These are phyloP conservation scores for Caretta caretta DNA, from an alignment of 2,113 vertebrate species.

Conservation along the genomic window DNA sequence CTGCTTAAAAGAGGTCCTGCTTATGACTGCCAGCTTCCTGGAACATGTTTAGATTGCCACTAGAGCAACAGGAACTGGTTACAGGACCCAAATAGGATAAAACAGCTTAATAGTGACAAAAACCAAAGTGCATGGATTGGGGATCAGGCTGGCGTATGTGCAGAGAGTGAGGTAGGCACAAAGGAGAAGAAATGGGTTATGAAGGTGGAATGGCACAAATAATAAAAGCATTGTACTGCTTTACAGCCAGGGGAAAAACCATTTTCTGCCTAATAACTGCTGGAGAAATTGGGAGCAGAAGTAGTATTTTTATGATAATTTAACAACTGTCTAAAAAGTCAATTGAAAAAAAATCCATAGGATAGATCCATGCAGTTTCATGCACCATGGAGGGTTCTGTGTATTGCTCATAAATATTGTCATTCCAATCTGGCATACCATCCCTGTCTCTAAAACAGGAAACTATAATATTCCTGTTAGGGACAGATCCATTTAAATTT, in stretches of 20 bases:
- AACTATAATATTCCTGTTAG: background rate
- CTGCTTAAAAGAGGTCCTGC: background rate
- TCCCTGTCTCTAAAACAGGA: background rate
- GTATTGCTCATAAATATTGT: background rate
- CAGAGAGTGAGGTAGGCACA: background rate
- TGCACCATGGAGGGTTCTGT: background rate
- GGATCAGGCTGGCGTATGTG: background rate
- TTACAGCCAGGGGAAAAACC: background rate
- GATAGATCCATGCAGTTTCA: background rate
- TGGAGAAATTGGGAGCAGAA: conserved; percentile 15
- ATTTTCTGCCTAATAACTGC: background rate
- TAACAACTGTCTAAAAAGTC: background rate
- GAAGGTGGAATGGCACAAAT: background rate
- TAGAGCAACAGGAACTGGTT: conserved; percentile 24
- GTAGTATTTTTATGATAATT: background rate
- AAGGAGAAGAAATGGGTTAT: background rate
- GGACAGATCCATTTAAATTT: background rate
- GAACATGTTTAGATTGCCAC: background rate
- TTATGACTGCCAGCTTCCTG: conserved; percentile 26
- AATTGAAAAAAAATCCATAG: background rate
- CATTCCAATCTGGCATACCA: background rate
- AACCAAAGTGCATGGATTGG: background rate
- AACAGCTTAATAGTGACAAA: conserved; percentile 46
- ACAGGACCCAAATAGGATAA: conserved; percentile 1
- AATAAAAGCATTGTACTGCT: background rate